Base-by-base conservation (phyloP, 2,113 vertebrate genomes). In the Peromyscus polionotus region DNA sequence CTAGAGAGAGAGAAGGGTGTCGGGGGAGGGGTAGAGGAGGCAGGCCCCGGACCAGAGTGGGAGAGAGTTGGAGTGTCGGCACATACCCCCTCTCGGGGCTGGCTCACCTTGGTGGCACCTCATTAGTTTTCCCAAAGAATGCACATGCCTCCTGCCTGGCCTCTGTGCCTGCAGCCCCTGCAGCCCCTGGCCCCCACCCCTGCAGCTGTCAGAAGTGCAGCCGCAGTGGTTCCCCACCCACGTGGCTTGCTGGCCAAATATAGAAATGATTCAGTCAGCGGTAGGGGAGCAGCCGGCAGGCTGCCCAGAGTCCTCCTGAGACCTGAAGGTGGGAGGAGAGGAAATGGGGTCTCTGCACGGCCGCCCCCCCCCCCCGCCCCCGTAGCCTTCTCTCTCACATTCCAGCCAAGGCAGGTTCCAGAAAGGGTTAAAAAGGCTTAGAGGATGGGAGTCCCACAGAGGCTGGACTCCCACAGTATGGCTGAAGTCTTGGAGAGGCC, bases 171-270 rank as follows among this genome's bases (percentile, higher is more conserved):
- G 96, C 94, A 97, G 98, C 98, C 95, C 96, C 95, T 65, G 42
- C 31, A 97, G 98, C 98, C 95, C 96, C 95, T 65, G 42, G 24
- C 26, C 83, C 73, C 88, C 12, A 19, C 81, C 89, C 88, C 95
- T 42, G 13, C 96, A 95, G 97, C 96, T 97, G 98, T 96, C 97
- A 96, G 95, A 88, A 96, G 95, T 77, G 68, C 97, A 95, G 95
- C 86, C 57, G 76, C 97, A 91, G 96, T 92, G 98, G 95, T 90
- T 92, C 95, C 94, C 96, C 91, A 86, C 92, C 94, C 98, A 97
- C 92, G 93, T 97, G 97, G 96, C 94, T 96, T 24, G 2, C 87
- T 94, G 96, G 93, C 97, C 97, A 98, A 98, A 98, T 97, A 98
- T 96, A 98, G 97, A 96, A 96, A 97, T 95, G 97, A 97, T 96